These are phyloP conservation scores for Dallia pectoralis DNA, from an alignment of 2,797 vertebrate species.

Conservation along the genomic window DNA sequence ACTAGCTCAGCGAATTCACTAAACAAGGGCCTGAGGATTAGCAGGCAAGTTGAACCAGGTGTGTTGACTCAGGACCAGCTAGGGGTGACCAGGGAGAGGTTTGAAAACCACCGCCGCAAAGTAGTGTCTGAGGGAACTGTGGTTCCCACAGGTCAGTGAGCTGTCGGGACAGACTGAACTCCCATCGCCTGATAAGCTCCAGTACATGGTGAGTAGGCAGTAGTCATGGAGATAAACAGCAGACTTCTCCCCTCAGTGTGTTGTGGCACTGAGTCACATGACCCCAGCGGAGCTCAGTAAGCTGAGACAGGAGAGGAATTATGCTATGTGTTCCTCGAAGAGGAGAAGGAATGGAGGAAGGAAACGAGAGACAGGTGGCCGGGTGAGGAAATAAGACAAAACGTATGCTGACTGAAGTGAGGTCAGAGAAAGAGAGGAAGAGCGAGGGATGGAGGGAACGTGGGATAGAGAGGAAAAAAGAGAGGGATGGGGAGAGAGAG, in stretches of 20 bases:
- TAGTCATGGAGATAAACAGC: slow-evolving; percentile 26
- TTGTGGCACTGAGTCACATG: slow-evolving; percentile 37
- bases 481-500: neutral
- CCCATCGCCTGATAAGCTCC: slow-evolving; percentile 19
- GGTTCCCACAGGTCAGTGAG: slow-evolving; percentile 40
- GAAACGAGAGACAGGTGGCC: slow-evolving; percentile 4
- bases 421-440: too few relatives aligned
- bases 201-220: slow-evolving; percentile 53
- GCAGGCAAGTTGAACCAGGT: too few relatives aligned
- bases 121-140: neutral
- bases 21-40: too few relatives aligned
- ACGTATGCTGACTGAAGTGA: too few relatives aligned
- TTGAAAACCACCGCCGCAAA: too few relatives aligned
- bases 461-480: neutral
- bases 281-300: slow-evolving; percentile 61
- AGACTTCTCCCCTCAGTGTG: slow-evolving; percentile 27
- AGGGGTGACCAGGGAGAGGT: too few relatives aligned
- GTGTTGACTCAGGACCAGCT: too few relatives aligned
- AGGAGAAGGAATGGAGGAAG: neutral
- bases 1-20: too few relatives aligned
- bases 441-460: slow-evolving; percentile 1
- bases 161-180: slow-evolving; percentile 43
- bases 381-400: neutral
- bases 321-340: neutral
- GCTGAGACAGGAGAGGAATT: slow-evolving; percentile 51